These are phyloP conservation scores for Drosophila ustulata DNA, from an alignment of 2,888 invertebrate species.

Conservation along the genomic window DNA sequence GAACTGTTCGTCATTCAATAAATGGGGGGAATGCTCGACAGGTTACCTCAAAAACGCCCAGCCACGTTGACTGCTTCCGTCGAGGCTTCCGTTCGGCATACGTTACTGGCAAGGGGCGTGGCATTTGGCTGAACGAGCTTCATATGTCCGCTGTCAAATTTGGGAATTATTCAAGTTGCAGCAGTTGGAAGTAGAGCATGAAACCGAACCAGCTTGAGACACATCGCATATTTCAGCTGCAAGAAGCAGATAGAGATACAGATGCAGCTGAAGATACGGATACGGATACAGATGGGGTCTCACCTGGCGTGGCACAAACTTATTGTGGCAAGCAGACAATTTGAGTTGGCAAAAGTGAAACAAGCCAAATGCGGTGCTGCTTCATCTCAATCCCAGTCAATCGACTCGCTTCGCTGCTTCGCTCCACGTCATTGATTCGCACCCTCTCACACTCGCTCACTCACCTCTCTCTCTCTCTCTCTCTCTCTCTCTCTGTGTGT, in stretches of 20 bases:
- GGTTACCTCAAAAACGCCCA: slow-evolving; percentile 43
- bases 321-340: slow-evolving; percentile 56
- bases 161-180: slow-evolving; percentile 75
- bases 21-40: slow-evolving; percentile 39
- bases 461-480: background rate
- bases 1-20: slow-evolving; percentile 64
- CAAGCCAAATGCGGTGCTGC: slow-evolving; percentile 57
- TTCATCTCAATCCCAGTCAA: slow-evolving; percentile 58
- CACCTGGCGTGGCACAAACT: slow-evolving; percentile 48
- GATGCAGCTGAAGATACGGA: slow-evolving; percentile 18
- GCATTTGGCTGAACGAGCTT: slow-evolving; percentile 36
- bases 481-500: slow-evolving; percentile 7
- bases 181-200: slow-evolving; percentile 65
- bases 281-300: slow-evolving; percentile 44
- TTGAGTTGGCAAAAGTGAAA: slow-evolving; percentile 34
- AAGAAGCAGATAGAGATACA: slow-evolving; percentile 37
- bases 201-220: slow-evolving; percentile 45
- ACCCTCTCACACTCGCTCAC: too few species aligned
- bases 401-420: slow-evolving; percentile 36
- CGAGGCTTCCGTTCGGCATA: slow-evolving; percentile 64
- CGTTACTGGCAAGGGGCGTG: slow-evolving; percentile 41
- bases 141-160: slow-evolving; percentile 78
- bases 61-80: slow-evolving; percentile 70
- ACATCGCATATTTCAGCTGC: slow-evolving; percentile 49
- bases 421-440: slow-evolving; percentile 56